Percentiles rank a stretch among this genome's conserved stretches.
phyloP scores from a whole-genome alignment of 2,888 invertebrate species.

The Tryphoninae sp. region DNA sequence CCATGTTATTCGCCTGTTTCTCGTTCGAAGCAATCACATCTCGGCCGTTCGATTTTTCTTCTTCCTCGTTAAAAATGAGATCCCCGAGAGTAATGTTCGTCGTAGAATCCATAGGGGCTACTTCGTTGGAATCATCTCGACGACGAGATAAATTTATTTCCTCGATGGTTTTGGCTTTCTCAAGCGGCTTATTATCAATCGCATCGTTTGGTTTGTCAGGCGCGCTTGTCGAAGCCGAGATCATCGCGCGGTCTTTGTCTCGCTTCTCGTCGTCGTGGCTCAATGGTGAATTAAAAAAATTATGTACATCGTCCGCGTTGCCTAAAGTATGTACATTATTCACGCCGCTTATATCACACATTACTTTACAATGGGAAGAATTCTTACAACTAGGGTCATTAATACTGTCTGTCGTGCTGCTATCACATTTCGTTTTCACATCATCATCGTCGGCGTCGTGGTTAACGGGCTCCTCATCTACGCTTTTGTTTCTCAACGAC shows the following conservation, averaged over 20 bases:
- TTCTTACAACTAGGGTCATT: conserved; percentile 75
- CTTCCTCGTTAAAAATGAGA: conserved; percentile 6
- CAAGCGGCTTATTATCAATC: background rate
- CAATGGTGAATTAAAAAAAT: conserved; percentile 57
- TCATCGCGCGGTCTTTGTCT: conserved; percentile 18
- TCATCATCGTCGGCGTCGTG: conserved; percentile 20
- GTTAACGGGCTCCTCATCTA: conserved; percentile 1
- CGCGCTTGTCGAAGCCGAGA: conserved; percentile 23
- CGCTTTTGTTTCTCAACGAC: conserved; percentile 24
- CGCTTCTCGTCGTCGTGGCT: conserved; percentile 19
- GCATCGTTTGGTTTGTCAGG: background rate
- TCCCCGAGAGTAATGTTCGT: conserved; percentile 9
- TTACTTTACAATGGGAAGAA: conserved; percentile 71
- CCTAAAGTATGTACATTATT: conserved; percentile 66
- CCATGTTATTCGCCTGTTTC: conserved; percentile 1
- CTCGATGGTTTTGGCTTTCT: conserved; percentile 15
- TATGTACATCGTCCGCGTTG: conserved; percentile 61
- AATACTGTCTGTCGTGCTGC: conserved; percentile 76
- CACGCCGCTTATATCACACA: conserved; percentile 70
- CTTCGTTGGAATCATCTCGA: background rate
- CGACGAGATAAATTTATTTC: background rate
- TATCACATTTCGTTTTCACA: conserved; percentile 72
- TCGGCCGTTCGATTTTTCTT: background rate
- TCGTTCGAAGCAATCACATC: background rate
- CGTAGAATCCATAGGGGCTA: background rate